Conservation (phyloP, 2,888 invertebrate species). For the Auanema freiburgensis region DNA sequence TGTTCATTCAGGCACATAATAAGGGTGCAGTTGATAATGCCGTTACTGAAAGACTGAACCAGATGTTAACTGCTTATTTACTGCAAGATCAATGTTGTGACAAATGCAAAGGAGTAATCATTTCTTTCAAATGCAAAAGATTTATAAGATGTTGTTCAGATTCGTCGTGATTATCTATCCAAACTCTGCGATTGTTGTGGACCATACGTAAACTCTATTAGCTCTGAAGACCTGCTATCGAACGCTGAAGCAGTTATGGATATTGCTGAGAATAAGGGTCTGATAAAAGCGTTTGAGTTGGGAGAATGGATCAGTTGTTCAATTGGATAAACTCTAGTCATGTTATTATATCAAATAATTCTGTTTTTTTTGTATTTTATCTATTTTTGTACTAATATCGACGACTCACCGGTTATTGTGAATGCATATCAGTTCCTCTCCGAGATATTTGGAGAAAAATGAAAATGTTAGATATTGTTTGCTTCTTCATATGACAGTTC, state of each 20-base stretch:
- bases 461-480: too few species aligned
- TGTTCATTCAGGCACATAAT: conserved; percentile 25
- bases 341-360: too few species aligned
- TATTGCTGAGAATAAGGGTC: conserved; percentile 1
- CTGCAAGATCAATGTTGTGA: conserved; percentile 88
- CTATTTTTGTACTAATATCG: too few species aligned
- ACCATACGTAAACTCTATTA: conserved; percentile 36
- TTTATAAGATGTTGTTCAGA: conserved; percentile 16
- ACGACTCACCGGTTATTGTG: too few species aligned
- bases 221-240: conserved; percentile 24
- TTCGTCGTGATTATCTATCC: conserved; percentile 42
- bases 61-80: conserved; percentile 75
- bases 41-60: conserved; percentile 48
- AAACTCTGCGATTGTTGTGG: conserved; percentile 56
- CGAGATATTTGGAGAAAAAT: too few species aligned
- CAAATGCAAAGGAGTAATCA: conserved; percentile 79
- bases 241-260: conserved; percentile 25
- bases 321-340: too few species aligned
- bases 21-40: conserved; percentile 31
- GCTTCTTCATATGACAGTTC: too few species aligned
- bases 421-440: too few species aligned
- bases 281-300: conserved; percentile 9
- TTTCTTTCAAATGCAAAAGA: neutral
- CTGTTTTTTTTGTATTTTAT: too few species aligned
- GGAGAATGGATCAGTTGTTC: conserved; percentile 8